A percentile compares a stretch with the other conserved stretches of the same genome.
These are phyloP conservation scores for Cosmia trapezina DNA, from an alignment of 2,888 invertebrate genomes.

Conservation along the genomic window DNA sequence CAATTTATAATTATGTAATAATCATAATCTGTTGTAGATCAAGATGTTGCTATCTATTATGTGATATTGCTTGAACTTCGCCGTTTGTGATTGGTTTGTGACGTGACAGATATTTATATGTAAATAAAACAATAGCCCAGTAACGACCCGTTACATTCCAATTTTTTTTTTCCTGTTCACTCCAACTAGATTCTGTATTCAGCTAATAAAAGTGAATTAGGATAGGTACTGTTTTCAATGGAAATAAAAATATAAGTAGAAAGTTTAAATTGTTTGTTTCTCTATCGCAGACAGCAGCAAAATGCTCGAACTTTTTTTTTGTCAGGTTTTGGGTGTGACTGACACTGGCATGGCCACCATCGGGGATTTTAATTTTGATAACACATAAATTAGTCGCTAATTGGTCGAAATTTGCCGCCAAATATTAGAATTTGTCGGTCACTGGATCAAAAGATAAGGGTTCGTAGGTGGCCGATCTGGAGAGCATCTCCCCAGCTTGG, in stretches of 20 bases:
- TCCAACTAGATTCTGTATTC: slow-evolving; percentile 74
- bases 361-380: too few species aligned
- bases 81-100: too few species aligned
- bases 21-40: slow-evolving; percentile 64
- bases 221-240: slow-evolving; percentile 87
- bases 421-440: too few species aligned
- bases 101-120: slow-evolving; percentile 76
- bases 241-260: slow-evolving; percentile 88
- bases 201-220: slow-evolving; percentile 79
- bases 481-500: too few species aligned
- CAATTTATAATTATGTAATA: slow-evolving; percentile 65
- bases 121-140: slow-evolving; percentile 77
- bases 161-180: slow-evolving; percentile 77
- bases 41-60: slow-evolving; percentile 59
- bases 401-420: too few species aligned
- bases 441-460: too few species aligned
- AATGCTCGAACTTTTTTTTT: too few species aligned
- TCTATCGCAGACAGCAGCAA: too few species aligned
- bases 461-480: too few species aligned
- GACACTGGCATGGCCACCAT: too few species aligned
- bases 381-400: too few species aligned
- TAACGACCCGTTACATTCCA: slow-evolving; percentile 87
- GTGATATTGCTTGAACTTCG: slow-evolving; percentile 68
- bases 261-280: slow-evolving; percentile 73
- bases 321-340: too few species aligned